Base-by-base conservation (phyloP, 2,113 vertebrate genomes). In the Cervus canadensis region DNA sequence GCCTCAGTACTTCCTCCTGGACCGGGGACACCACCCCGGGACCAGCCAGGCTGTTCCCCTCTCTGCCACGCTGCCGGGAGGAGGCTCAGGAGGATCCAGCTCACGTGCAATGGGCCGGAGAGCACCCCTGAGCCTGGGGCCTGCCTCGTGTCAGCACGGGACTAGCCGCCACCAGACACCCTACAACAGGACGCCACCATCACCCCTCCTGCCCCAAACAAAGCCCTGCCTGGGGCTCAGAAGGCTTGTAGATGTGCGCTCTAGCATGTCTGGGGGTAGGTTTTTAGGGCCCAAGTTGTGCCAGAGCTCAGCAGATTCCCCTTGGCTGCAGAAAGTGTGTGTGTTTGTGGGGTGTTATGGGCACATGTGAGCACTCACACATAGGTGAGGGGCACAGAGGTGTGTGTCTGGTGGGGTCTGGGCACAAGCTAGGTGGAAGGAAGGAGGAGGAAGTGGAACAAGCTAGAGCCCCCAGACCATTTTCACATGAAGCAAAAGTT, bases 91-190 rank as follows among this genome's bases (percentile, higher is more conserved):
- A 92, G 52, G 52, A 62, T 23, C 93, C 43, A 11, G 5, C 17
- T 36, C 9, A 0, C 0, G 1, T 4, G n/a, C 19, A 15, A 6
- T 0, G 14, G 50, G 60, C 48, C 33, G 0, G 16, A 43, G 56
- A 25, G 30, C 26, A 1, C 19, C 16, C 28, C 28, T 40, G 62
- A 50, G 71, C 60, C n/a, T 0, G 1, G 33, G 56, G 30, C 7
- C 67, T 7, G 16, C 74, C 60, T 0, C 1, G 17, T 12, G 57
- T 62, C 50, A 7, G 14, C 5, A 13, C 15, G 21, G 36, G 50
- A 67, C n/a, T 25, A 33, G 15, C 62, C 23, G 15, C 43, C 54
- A 17, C 33, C 19, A 3, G 12, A 87, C 9, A 9, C 83, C 60
- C 14, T 3, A 5, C 3, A 8, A 17, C 16, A 52, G 87, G 64